Base-by-base conservation (phyloP, 2,888 invertebrate genomes). In the Drosophila rubida region DNA sequence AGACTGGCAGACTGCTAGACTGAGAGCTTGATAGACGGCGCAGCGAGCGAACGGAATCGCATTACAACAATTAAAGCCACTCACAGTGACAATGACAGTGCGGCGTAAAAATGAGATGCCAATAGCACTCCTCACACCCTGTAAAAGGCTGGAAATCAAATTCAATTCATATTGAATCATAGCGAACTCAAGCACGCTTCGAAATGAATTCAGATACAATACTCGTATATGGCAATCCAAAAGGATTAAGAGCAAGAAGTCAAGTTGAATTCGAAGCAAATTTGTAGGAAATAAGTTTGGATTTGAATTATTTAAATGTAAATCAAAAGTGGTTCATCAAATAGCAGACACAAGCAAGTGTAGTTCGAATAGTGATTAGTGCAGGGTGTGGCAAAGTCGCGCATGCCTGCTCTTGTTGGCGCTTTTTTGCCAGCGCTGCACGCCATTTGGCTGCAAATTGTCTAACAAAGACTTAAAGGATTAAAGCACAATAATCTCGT, bases 401-500 rank as follows among this genome's bases (percentile, higher is more conserved):
- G 2, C 5, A 6, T 42, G 22, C 39, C 14, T 37, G 0, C 16
- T 22, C 6, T 13, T 32, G 41, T 35, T 7, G 23, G 4, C 25
- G 32, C n/a, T 35, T 5, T 69, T 32, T 11, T 37, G 46, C 45
- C 45, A 22, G 27, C 35, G 13, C 42, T 30, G 62, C 60, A 27
- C 49, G 58, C 61, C 61, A 59, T 70, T 71, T 74, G 66, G 46
- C 75, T 68, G 84, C 75, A 75, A 87, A 87, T 80, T 82, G 85
- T 77, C 79, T 74, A 83, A 87, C 87, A 87, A 81, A 82, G 86
- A 73, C 77, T 83, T 87, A 81, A 83, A 83, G 77, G 83, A 82
- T 83, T 83, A 85, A 85, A 87, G 80, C 71, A 61, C 71, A 78
- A 87, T 80, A 80, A 84, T 84, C 84, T 80, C 67, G 58, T 75